Evolutionary conservation across 2,797 vertebrate species (phyloP).

Genomic region (Syncerus caffer): DNA sequence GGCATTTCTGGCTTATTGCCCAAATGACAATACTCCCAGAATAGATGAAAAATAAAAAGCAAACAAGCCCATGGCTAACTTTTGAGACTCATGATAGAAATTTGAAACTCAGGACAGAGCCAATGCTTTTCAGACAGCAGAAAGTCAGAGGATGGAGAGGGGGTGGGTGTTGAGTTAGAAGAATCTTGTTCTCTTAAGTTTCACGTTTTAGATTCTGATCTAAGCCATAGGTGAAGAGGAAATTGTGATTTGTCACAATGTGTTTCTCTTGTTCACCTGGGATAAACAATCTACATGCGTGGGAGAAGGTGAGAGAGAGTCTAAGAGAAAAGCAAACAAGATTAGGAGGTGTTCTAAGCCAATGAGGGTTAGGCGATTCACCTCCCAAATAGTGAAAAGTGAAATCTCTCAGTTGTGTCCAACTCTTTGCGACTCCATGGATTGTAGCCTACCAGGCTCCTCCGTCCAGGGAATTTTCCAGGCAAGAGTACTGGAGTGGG

Average conservation of each 20-base stretch:
- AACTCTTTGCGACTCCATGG: no score
- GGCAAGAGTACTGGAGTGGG: no score
- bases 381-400: no score
- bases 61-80: background rate
- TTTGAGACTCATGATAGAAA: background rate
- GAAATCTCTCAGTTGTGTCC: no score
- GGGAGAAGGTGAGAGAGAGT: no score
- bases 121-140: background rate
- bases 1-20: background rate
- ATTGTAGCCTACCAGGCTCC: no score
- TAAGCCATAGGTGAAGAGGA: background rate
- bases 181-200: background rate
- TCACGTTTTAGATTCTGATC: background rate
- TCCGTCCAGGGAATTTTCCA: no score
- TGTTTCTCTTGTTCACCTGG: background rate
- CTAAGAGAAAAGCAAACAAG: background rate
- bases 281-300: rapidly evolving
- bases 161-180: background rate
- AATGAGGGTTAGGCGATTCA: rapidly evolving
- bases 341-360: rapidly evolving
- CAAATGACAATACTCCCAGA: background rate
- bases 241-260: background rate
- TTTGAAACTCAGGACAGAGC: background rate
- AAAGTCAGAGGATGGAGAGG: background rate
- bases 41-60: background rate